Percentiles rank a stretch among this genome's conserved stretches.
Conservation (phyloP, 2,888 invertebrate species). For the Drosophila trichaetosa region DNA sequence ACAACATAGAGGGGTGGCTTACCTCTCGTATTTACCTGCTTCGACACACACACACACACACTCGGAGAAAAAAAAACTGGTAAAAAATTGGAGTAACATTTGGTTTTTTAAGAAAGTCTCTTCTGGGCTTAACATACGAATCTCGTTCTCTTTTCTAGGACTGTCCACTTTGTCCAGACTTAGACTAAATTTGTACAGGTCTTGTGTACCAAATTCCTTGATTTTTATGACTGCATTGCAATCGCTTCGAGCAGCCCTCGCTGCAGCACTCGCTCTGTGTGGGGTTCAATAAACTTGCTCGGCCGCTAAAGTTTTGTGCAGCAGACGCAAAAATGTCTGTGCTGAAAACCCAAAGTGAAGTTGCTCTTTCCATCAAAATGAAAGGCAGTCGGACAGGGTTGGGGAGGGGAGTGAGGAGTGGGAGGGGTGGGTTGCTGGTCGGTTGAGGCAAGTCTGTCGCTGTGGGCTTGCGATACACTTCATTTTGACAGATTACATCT, state of each 20-base stretch:
- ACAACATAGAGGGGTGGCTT: slow-evolving; percentile 27
- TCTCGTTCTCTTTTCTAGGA: background rate
- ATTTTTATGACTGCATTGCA: background rate
- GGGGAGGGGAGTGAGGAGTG: rapidly evolving
- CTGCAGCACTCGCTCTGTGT: slow-evolving; percentile 43
- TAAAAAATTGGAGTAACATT: background rate
- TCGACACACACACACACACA: background rate
- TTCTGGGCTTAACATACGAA: background rate
- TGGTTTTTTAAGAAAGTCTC: background rate
- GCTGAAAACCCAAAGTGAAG: slow-evolving; percentile 37
- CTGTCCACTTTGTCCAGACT: background rate
- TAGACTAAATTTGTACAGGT: background rate
- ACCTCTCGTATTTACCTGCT: slow-evolving; percentile 21
- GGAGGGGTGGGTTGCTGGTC: background rate
- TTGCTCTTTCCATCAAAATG: slow-evolving; percentile 34
- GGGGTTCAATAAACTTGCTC: slow-evolving; percentile 68
- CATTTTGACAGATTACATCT: slow-evolving; percentile 84
- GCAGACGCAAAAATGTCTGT: slow-evolving; percentile 37
- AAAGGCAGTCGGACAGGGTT: slow-evolving; percentile 13
- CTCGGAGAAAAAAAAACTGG: background rate
- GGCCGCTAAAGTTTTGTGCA: slow-evolving; percentile 49
- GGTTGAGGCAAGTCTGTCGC: slow-evolving; percentile 32
- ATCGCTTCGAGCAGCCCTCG: slow-evolving; percentile 3
- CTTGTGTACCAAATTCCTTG: too few relatives aligned
- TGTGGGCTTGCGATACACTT: slow-evolving; percentile 74